Evolutionary conservation across 2,113 vertebrate species (phyloP), one percentile per base, ranked within the genome.

Genomic region (Callipepla squamata): DNA sequence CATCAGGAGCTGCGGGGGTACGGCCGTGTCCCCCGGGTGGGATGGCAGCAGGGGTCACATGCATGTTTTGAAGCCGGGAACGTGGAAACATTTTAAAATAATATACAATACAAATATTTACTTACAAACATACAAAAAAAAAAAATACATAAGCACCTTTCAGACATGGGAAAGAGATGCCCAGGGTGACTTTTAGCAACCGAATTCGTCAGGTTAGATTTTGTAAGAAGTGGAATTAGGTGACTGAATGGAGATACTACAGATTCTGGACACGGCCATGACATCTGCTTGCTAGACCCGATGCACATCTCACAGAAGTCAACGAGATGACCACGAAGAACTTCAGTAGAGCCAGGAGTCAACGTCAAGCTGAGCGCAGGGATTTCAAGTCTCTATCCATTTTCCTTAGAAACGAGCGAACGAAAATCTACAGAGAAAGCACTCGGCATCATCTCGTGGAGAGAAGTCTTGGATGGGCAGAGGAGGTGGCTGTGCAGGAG

Each of bases 41-140:
- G 85, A 3, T 6, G 57, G 44, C 10, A 40, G 68, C 25, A 55
- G 91, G 96, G 97, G 97, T 98, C 98, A 98, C 98, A 97, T 96
- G 98, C 98, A 95, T 77, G 98, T 98, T 97, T 98, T 97, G 97
- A 98, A 98, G 98, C 97, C 97, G 95, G 98, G 98, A 97, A 97
- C 97, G 97, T 97, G 95, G 97, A 97, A 97, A 96, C 96, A 87
- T 95, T 95, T 97, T 91, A 97, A 89, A 97, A 98, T 98, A 98
- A 98, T 98, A 98, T 97, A 99, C 98, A 98, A 98, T 97, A 97
- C 97, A 97, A 97, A 97, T 95, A 99, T 98, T 98, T 98, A 99
- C 98, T 99, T 98, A 99, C 98, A 98, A 98, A 99, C 98, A 98
- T 96, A 98, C 98, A 98, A 97, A 98, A 98, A 98, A 40, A 40